Base-by-base conservation (phyloP, 2,888 invertebrate species). In the Galerucella pusilla region DNA sequence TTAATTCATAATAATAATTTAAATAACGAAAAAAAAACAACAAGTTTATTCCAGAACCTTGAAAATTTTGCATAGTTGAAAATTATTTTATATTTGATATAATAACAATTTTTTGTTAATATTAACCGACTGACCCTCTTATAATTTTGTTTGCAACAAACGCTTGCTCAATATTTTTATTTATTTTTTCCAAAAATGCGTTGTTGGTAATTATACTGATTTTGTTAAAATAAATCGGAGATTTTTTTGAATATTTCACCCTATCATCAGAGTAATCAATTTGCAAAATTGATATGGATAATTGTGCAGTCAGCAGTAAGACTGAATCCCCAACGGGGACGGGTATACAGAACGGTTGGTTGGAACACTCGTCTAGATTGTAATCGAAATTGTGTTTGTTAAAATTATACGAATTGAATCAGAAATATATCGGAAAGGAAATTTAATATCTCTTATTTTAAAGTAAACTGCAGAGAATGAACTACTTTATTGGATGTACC, bases 301-400 rank as follows among this genome's bases (percentile, higher is more conserved):
- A 88, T 88, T 87, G 88, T 85, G 85, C 86, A 84, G 84, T 86
- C 87, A 85, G 86, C 87, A 84, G 85, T 86, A 85, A 85, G 84
- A 81, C 83, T 81, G 81, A 20, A 77, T 73, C 80, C 80, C 81
- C 81, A 68, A 49, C 68, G 79, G 81, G 76, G 69, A 64, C 65
- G 68, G 35, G 52, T 28, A 57, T 4, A 57, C 14, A 28, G 14
- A 65, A 49, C 28, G 59, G 28, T 28, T 28, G 6, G 71, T 66
- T 61, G 74, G 76, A 81, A 79, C 84, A 84, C 84, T 84, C 83
- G 80, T 81, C 80, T 80, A 83, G 84, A 86, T 87, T 85, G 84
- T 85, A 86, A 87, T 86, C 85, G 85, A 87, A 87, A 87, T 87
- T 84, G 82, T 87, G 86, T 86, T 86, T 87, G 86, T 83, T 81